Evolutionary conservation across 23 tunicate species (phyloP), one percentile per base, ranked within the genome.

Genomic region (Aplidium turbinatum): DNA sequence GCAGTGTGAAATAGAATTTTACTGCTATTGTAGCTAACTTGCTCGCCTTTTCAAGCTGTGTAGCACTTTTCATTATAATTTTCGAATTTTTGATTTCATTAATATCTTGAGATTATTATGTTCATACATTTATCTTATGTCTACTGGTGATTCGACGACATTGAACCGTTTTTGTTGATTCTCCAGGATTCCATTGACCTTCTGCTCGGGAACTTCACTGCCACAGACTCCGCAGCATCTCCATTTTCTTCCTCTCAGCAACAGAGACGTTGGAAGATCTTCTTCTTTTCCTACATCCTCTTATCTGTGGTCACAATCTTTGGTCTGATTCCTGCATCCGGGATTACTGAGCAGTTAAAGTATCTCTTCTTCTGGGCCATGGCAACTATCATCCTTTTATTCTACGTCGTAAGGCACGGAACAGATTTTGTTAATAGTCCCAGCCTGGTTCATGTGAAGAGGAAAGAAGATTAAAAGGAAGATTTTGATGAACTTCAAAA

Each of bases 171-270:
- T n/a, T n/a, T n/a, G n/a, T 55, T 55, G 13, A 29, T 24, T 62
- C 16, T n/a, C 33, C 26, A 92, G 99, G 99, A 95, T 69, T 87
- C 91, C 0, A 78, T 95, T 32, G 99, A 95, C 57, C 78, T 95
- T 38, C 39, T 95, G 55, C 84, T 95, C 4, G 99, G 99, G 36
- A 95, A 95, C 62, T 95, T 39, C 48, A 84, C 79, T 2, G 72
- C 87, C 9, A 47, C 63, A 40, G 86, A 84, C 4, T 31, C 72
- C 24, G 52, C 1, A n/a, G 66, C 64, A 1, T 91, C 97, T 3
- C 97, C 97, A 19, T 91, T 91, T 64, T 78, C 77, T 0, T 54
- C 78, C 18, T 53, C 71, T 20, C 78, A 75, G 58, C 86, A 84
- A 33, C 73, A 79, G 68, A 70, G 87, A 0, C 74, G 82, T 0